These are phyloP conservation scores for Hippocampus kuda DNA, from an alignment of 2,797 vertebrate species.

Conservation along the genomic window DNA sequence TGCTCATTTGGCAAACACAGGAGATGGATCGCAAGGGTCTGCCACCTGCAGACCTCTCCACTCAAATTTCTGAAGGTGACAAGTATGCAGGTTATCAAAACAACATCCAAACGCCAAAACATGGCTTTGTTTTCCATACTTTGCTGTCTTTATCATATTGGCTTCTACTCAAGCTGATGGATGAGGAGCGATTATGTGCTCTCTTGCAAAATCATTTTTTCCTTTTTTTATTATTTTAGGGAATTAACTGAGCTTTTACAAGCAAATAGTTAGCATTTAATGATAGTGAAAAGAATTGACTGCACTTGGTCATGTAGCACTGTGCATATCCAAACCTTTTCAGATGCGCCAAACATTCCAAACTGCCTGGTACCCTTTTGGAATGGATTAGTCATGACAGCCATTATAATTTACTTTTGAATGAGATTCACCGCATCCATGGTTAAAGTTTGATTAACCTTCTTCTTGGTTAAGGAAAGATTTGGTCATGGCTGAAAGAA, in stretches of 20 bases:
- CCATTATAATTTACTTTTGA: conserved; percentile 5
- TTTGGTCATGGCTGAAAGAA: conserved; percentile 4
- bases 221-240: too few species aligned
- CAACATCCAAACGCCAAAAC: conserved; percentile 33
- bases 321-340: neutral
- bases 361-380: neutral
- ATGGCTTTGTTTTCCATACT: conserved; percentile 32
- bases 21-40: conserved; percentile 35
- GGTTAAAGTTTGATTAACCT: conserved; percentile 1
- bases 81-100: conserved; percentile 45
- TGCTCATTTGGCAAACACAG: conserved; percentile 38
- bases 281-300: neutral
- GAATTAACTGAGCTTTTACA: neutral
- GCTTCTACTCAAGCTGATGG: neutral
- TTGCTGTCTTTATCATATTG: conserved; percentile 18
- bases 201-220: neutral
- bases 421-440: neutral
- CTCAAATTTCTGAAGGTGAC: conserved; percentile 46
- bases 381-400: neutral
- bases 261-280: neutral
- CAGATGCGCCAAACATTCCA: neutral
- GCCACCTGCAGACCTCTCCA: conserved; percentile 46
- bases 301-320: neutral
- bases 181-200: neutral
- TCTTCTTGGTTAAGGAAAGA: conserved; percentile 1